Conservation (phyloP, 2,888 invertebrate genomes). For the Oscheius myriophilus region DNA sequence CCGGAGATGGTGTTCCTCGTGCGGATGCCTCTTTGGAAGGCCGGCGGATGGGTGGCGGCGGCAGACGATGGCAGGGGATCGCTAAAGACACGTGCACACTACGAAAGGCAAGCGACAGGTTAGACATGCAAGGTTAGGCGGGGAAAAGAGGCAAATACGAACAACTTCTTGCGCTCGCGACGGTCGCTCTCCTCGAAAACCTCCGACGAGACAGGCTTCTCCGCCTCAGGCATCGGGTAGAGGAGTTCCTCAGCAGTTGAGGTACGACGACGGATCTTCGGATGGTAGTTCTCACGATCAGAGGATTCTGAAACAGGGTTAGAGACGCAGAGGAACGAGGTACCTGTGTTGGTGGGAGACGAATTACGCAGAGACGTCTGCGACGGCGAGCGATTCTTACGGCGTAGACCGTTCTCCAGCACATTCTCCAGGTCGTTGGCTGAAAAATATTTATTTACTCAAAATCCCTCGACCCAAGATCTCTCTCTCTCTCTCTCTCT, state of each 20-base stretch:
- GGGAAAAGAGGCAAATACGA: conserved; percentile 4
- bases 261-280: conserved; percentile 78
- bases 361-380: conserved; percentile 34
- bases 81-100: conserved; percentile 24
- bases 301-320: not conserved
- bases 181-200: conserved; percentile 1
- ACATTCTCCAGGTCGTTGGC: conserved; percentile 41
- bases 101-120: conserved; percentile 12
- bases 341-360: conserved; percentile 37
- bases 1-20: conserved; percentile 26
- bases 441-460: no score
- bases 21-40: conserved; percentile 26
- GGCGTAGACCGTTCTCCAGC: conserved; percentile 30
- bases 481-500: no score
- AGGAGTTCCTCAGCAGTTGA: conserved; percentile 80
- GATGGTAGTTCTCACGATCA: conserved; percentile 24
- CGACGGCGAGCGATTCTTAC: conserved; percentile 40
- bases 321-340: not conserved
- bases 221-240: conserved; percentile 67
- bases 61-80: conserved; percentile 28
- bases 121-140: conserved; percentile 3
- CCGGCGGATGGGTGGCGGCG: conserved; percentile 35
- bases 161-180: conserved; percentile 22
- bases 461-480: no score
- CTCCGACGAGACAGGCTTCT: not conserved